Evolutionary conservation across 1,140 invertebrate species (phyloP).

Genomic region (Phenacoccus solenopsis): DNA sequence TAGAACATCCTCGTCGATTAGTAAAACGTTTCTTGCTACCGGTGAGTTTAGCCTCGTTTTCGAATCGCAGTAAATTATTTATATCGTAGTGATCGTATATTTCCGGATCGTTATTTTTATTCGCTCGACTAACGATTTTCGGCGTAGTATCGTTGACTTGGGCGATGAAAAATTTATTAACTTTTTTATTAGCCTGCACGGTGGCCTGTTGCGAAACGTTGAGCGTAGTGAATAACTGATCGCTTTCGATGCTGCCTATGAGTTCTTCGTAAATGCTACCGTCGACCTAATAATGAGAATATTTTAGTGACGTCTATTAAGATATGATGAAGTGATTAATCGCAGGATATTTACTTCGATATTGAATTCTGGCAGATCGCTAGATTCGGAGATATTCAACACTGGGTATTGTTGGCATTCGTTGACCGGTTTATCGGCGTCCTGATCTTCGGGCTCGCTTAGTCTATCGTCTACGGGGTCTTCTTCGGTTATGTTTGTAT

Average conservation of each 20-base stretch:
- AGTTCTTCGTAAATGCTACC: constrained; percentile 8
- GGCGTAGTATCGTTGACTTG: not conserved
- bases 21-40: not conserved
- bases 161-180: constrained; percentile 4
- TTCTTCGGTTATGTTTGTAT: not conserved
- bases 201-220: not conserved
- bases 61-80: not conserved
- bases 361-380: not conserved
- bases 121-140: not conserved
- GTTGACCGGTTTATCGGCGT: not conserved
- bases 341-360: constrained; percentile 1
- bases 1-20: not conserved
- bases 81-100: constrained; percentile 1
- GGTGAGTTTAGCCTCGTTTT: not conserved
- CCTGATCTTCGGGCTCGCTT: constrained; percentile 1
- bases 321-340: not conserved
- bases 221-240: not conserved
- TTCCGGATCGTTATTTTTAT: not conserved
- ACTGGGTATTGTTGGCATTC: not conserved
- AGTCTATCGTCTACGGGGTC: not conserved
- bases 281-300: not conserved
- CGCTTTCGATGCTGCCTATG: not conserved
- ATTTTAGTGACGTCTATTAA: not conserved
- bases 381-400: not conserved
- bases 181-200: not conserved